phyloP scores from a whole-genome alignment of 2,888 invertebrate genomes.

The Chalcis sispes region DNA sequence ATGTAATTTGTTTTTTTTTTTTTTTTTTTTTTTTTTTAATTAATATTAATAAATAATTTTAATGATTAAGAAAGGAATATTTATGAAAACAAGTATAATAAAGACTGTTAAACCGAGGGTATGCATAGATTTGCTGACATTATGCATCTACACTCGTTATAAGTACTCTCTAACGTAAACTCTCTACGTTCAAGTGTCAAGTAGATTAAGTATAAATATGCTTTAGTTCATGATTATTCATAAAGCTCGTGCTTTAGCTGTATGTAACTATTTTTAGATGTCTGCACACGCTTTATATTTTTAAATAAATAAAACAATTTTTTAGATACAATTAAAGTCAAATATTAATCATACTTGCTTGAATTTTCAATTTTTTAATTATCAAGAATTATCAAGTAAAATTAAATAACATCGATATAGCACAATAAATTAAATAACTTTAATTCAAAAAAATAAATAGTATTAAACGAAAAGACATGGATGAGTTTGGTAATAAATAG shows the following conservation, averaged over 20 bases:
- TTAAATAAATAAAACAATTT: not conserved
- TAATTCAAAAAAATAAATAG: not conserved
- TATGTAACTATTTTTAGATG: constrained; percentile 1
- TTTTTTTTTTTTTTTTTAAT: too few relatives aligned
- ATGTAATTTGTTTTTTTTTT: not conserved
- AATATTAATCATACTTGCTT: not conserved
- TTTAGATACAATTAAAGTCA: not conserved
- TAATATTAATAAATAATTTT: not conserved
- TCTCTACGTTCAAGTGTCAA: constrained; percentile 23
- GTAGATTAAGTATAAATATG: constrained; percentile 20
- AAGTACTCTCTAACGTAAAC: constrained; percentile 34
- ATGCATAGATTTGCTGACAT: not conserved
- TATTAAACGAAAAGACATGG: not conserved
- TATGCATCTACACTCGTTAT: not conserved
- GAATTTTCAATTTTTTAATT: not conserved
- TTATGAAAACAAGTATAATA: constrained; percentile 7
- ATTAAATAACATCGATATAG: not conserved
- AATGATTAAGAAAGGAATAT: constrained; percentile 3
- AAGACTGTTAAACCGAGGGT: constrained; percentile 1
- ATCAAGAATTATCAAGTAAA: not conserved
- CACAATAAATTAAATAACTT: not conserved
- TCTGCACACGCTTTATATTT: not conserved
- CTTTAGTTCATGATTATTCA: constrained; percentile 38
- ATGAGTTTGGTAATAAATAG: not conserved
- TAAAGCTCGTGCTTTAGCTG: not conserved